Evolutionary conservation across 2,888 invertebrate genomes (phyloP), one percentile per base, ranked within the genome.

Genomic region (Junonia oenone): DNA sequence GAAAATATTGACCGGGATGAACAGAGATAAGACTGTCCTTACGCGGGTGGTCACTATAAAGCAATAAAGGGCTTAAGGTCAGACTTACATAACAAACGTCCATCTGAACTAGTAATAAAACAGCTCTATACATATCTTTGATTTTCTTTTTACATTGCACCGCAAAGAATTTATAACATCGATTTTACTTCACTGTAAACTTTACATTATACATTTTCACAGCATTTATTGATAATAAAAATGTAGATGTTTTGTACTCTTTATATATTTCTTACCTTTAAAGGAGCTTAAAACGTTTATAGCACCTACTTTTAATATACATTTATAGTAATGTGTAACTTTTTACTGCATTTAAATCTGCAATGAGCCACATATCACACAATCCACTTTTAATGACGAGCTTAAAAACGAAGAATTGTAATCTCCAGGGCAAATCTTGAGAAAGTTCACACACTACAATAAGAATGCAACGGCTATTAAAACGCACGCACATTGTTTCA

Each of bases 401-500:
- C 43, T 52, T 50, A 58, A 61, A 31, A 45, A 64, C 59, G 65
- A 75, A 75, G 75, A 71, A 66, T 64, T 69, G 63, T 65, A 66
- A 75, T 68, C 58, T 59, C 55, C 58, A 51, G 56, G 62, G 59
- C 58, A 63, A 35, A 62, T 55, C 64, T 75, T 84, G 84, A 73
- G 84, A 86, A 84, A 77, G 76, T 86, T 86, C 83, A 78, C 83
- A 83, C 79, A 75, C 66, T 72, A 67, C 72, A 76, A 76, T 53
- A 59, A 75, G 73, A 68, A 64, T 58, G 54, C 54, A 64, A 70
- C 74, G 74, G 75, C 73, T 71, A 72, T 68, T 67, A 65, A 67
- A 63, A 58, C 53, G 40, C 56, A 50, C 56, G 54, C 58, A 62
- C 66, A 66, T 86, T 83, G 81, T 89, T 88, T 68, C 93, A 97